Evolutionary conservation across 1,140 invertebrate genomes (phyloP).

Genomic region (Drosophila burlai): DNA sequence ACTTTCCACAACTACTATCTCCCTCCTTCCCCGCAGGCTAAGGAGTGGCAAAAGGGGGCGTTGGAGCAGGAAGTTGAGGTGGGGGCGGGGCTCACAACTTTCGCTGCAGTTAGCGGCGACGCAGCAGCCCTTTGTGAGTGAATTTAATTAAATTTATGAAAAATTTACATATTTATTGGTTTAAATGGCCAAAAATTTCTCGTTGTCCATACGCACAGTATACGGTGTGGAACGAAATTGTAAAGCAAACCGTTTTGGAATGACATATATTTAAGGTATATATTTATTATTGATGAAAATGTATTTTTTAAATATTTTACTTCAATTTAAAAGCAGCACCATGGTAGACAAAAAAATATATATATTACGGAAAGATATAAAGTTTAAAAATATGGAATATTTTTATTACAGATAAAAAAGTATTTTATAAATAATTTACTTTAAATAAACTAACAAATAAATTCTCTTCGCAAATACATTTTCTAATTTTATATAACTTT

Average conservation of each 20-base stretch:
- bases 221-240: constrained; percentile 1
- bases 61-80: background rate
- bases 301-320: background rate
- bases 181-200: constrained; percentile 74
- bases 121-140: constrained; percentile 64
- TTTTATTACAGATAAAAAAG: no score
- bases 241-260: background rate
- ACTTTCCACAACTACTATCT: constrained; percentile 17
- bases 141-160: constrained; percentile 84
- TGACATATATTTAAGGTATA: background rate
- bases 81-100: constrained; percentile 43
- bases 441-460: no score
- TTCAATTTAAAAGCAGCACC: no score
- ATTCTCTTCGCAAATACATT: background rate
- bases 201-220: constrained; percentile 12
- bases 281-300: background rate
- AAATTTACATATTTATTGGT: constrained; percentile 83
- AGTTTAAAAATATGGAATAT: no score
- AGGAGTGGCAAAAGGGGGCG: background rate
- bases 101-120: constrained; percentile 50
- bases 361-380: no score
- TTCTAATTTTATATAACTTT: background rate
- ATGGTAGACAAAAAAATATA: no score
- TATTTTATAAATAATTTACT: no score
- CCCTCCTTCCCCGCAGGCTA: background rate